phyloP scores from a whole-genome alignment of 2,888 invertebrate species.

The Mallateleia sp. region DNA sequence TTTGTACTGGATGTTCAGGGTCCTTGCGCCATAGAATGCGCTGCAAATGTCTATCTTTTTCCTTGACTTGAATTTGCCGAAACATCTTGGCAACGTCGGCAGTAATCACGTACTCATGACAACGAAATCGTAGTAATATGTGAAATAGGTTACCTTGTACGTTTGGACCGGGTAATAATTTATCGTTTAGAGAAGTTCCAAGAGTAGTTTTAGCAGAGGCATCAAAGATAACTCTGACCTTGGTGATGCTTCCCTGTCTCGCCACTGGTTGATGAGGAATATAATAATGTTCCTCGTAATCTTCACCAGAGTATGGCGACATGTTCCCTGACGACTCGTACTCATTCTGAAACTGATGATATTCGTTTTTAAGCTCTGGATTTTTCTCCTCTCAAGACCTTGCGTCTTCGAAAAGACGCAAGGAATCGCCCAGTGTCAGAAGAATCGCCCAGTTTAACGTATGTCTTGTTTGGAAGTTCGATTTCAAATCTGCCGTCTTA shows the following conservation, averaged over 20 bases:
- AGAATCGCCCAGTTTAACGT: conserved; percentile 12
- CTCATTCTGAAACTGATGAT: conserved; percentile 2
- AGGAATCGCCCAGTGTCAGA: no score
- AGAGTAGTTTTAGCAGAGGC: neutral
- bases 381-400: neutral
- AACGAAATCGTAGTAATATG: neutral
- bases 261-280: conserved; percentile 5
- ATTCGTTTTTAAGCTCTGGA: neutral
- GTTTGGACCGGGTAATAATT: neutral
- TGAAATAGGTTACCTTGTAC: neutral
- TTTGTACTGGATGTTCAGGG: neutral
- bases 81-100: conserved; percentile 13
- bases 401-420: neutral
- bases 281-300: neutral
- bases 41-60: neutral
- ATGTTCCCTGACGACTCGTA: conserved; percentile 9
- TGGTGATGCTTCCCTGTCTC: neutral
- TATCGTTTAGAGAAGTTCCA: neutral
- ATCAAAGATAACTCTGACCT: neutral
- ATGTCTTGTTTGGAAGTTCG: neutral
- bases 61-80: conserved; percentile 12
- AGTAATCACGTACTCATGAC: neutral
- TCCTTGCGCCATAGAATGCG: conserved; percentile 9
- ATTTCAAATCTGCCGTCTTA: conserved; percentile 10
- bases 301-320: neutral